phyloP scores from a whole-genome alignment of 2,113 vertebrate genomes.

The Mastomys natalensis region DNA sequence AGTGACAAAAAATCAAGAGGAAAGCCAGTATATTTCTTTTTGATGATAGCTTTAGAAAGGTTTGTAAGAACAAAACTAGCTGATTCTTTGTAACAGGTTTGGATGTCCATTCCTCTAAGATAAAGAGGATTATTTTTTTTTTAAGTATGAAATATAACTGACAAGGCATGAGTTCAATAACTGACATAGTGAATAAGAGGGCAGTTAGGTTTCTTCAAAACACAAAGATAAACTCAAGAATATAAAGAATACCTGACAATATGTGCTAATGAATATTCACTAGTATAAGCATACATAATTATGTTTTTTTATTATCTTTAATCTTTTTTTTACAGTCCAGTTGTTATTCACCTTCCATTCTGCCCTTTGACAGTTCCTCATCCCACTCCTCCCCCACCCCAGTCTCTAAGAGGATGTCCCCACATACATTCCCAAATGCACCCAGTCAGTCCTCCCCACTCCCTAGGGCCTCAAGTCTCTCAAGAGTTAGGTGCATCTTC shows the following conservation, averaged over 20 bases:
- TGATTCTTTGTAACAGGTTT: neutral
- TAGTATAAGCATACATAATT: neutral
- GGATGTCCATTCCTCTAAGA: neutral
- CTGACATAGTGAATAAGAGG: neutral
- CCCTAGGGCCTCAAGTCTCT: no score
- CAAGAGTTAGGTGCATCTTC: no score
- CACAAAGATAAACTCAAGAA: neutral
- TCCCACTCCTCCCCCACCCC: no score
- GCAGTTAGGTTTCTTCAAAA: neutral
- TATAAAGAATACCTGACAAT: neutral
- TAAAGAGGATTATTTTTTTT: neutral
- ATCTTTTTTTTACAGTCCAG: no score
- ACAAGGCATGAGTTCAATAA: neutral
- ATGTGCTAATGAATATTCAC: neutral
- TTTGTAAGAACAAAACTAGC: neutral
- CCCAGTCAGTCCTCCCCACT: no score
- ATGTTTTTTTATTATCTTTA: neutral
- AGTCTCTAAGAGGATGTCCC: no score
- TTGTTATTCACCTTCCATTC: no score
- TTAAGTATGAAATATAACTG: constrained; percentile 36
- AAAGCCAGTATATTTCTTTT: neutral
- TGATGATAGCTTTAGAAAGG: neutral
- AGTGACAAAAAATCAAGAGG: constrained; percentile 9
- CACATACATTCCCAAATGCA: no score
- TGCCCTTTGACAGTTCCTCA: no score